Base-by-base conservation (phyloP, 1,140 invertebrate genomes). In the Coptotermes formosanus region DNA sequence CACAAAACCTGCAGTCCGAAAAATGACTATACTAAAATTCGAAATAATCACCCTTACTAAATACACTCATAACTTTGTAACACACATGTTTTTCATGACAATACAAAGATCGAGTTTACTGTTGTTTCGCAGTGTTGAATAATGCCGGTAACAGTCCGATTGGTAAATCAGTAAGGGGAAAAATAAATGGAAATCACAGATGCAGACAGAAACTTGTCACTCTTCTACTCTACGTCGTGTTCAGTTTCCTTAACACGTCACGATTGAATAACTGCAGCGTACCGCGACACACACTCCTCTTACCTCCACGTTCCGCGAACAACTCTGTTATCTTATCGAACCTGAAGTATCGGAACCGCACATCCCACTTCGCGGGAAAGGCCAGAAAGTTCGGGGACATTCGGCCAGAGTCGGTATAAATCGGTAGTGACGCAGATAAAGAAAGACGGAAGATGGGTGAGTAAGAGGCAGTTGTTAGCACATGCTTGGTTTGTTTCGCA, bases 301-400 rank as follows among this genome's bases (percentile, higher is more conserved):
- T 30, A 30, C 25, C 64, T 30, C n/a, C 8, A 75, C 64, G 64
- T 75, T 75, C 64, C 8, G 25, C n/a, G 64, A 30, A 30, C 64
- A 75, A 75, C 64, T 75, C 25, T 0, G 52, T 16, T 21, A 75
- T 75, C 64, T 75, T 75, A 75, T 75, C 64, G 64, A 75, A 75
- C 64, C 64, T 75, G 14, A 75, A 75, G 4, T 30, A 30, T 75
- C 64, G 64, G n/a, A 75, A 75, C 64, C 64, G 2, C 64, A 75
- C 64, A 75, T 75, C 64, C 64, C 64, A 75, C 64, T 75, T 75
- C 64, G 64, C 64, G 64, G 64, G 64, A 75, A 75, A 75, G 64
- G n/a, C 64, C n/a, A 8, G 25, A 30, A 75, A 6, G 64, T 75
- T 75, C 64, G 64, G 25, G 9, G 6, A 30, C n/a, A 75, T 30